Evolutionary conservation across 2,113 vertebrate genomes (phyloP).

Genomic region (Thomomys bottae): DNA sequence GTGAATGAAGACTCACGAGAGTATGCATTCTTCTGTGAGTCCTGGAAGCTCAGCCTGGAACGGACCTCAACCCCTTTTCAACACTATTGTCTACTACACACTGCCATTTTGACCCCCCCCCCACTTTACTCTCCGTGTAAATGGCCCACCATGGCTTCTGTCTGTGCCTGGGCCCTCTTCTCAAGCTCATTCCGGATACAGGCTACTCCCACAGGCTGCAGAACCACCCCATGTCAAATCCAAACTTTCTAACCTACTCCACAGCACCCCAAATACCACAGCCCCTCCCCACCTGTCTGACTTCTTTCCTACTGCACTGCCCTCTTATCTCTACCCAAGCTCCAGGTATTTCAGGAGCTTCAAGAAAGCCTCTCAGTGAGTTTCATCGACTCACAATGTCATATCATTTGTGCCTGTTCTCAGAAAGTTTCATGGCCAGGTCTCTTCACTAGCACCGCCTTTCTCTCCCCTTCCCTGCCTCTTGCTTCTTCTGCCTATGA

Average conservation of each 20-base stretch:
- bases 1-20: too few relatives aligned
- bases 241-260: too few relatives aligned
- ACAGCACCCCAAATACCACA: fast-evolving
- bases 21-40: too few relatives aligned
- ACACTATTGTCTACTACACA: background rate
- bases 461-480: background rate
- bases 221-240: too few relatives aligned
- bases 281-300: fast-evolving
- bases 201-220: background rate
- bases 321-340: background rate
- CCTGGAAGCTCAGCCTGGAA: background rate
- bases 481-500: background rate
- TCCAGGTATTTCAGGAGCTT: background rate
- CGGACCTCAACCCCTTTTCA: background rate
- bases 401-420: background rate
- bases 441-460: background rate
- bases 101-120: background rate
- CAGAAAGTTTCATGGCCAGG: background rate
- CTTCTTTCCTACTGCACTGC: background rate
- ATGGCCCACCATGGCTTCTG: background rate
- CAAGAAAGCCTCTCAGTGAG: background rate
- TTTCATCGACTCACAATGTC: background rate
- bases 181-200: fast-evolving
- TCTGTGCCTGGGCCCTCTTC: background rate
- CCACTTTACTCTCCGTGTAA: background rate